phyloP scores from a whole-genome alignment of 2,888 invertebrate species.

The Muschampia plurimacula region DNA sequence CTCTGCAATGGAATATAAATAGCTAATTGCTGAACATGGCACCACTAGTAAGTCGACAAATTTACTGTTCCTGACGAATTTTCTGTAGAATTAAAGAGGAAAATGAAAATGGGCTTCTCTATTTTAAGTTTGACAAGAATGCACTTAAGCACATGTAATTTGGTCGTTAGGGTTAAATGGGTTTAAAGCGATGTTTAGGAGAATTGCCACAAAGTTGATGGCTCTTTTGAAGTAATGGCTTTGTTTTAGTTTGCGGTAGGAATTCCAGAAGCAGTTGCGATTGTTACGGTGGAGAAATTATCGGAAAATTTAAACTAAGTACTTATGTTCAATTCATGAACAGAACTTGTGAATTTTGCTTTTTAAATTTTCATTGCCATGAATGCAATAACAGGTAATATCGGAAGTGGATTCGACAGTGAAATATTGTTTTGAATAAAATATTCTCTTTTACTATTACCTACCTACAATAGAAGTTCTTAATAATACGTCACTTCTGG shows the following conservation, averaged over 20 bases:
- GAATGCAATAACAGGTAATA: no score
- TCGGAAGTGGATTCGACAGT: no score
- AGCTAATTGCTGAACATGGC: constrained; percentile 18
- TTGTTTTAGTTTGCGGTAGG: not conserved
- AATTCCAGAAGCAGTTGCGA: not conserved
- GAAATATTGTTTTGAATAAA: no score
- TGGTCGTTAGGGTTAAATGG: constrained; percentile 28
- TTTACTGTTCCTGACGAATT: constrained; percentile 2
- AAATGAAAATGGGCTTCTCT: constrained; percentile 9
- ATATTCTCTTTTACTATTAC: no score
- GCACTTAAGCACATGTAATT: constrained; percentile 35
- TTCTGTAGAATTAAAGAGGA: not conserved
- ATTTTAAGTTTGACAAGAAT: constrained; percentile 33
- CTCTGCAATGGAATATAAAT: constrained; percentile 23
- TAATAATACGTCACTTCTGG: no score
- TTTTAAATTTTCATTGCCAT: no score
- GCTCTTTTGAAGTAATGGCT: not conserved
- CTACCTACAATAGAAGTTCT: no score
- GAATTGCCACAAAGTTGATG: not conserved
- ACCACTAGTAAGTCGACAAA: not conserved
- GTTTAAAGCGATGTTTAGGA: constrained; percentile 19
- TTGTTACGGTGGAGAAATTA: not conserved
- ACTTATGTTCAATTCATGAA: no score
- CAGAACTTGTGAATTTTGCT: no score
- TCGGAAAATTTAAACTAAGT: no score